phyloP scores from a whole-genome alignment of 2,113 vertebrate genomes.

The Vireo altiloquus region DNA sequence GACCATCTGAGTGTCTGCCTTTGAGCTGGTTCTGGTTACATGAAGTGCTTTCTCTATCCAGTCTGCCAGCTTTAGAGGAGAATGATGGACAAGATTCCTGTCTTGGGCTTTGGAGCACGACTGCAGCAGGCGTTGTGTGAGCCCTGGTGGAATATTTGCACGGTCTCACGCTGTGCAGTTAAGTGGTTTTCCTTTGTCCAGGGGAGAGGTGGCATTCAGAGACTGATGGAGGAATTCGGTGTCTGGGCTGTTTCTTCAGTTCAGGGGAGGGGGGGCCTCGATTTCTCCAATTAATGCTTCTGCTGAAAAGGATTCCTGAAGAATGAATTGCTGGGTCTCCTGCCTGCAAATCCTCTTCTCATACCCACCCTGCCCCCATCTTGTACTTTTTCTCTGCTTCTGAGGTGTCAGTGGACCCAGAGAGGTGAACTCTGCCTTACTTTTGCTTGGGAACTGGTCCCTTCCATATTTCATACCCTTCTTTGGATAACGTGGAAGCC shows the following conservation, averaged over 20 bases:
- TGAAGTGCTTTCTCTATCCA: neutral
- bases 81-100: neutral
- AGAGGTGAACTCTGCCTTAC: neutral
- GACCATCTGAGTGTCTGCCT: neutral
- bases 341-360: neutral
- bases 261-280: accelerated
- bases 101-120: neutral
- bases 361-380: neutral
- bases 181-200: neutral
- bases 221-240: neutral
- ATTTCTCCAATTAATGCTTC: neutral
- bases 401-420: neutral
- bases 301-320: neutral
- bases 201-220: neutral
- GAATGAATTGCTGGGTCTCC: neutral
- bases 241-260: neutral
- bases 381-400: neutral
- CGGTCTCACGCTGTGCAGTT: neutral
- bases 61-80: neutral
- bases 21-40: neutral
- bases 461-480: neutral
- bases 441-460: neutral
- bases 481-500: neutral
- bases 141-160: neutral
- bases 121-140: neutral